A percentile compares a stretch with the other conserved stretches of the same genome.
phyloP scores from a whole-genome alignment of 2,113 vertebrate genomes.

The Diadophis punctatus region DNA sequence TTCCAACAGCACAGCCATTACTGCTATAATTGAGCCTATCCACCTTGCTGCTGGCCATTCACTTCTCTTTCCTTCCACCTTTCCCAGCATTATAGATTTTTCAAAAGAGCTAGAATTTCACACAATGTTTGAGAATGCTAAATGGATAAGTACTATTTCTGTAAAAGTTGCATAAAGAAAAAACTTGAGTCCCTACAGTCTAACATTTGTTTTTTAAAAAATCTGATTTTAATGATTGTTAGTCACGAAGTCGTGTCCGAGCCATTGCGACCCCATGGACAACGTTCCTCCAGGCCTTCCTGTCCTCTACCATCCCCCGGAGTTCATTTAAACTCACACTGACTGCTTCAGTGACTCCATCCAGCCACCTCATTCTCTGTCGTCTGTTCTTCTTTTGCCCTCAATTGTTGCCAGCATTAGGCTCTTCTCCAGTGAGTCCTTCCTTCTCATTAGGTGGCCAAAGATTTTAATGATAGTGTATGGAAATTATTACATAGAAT shows the following conservation, averaged over 20 bases:
- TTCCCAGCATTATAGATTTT: background rate
- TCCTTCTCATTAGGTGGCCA: too few relatives aligned
- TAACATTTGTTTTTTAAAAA: background rate
- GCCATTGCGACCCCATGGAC: too few relatives aligned
- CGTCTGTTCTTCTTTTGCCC: too few relatives aligned
- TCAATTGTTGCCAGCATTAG: too few relatives aligned
- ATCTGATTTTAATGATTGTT: background rate
- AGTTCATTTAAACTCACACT: too few relatives aligned
- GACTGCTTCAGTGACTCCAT: too few relatives aligned
- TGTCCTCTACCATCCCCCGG: too few relatives aligned
- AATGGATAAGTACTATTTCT: background rate
- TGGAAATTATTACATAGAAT: background rate
- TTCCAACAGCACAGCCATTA: background rate
- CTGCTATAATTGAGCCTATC: background rate
- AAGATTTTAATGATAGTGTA: background rate
- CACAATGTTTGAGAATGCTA: background rate
- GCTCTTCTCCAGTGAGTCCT: too few relatives aligned
- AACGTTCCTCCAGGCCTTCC: too few relatives aligned
- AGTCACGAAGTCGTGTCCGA: too few relatives aligned
- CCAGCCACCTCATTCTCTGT: too few relatives aligned
- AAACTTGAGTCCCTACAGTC: background rate
- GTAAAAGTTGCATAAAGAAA: background rate
- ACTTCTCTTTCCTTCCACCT: background rate
- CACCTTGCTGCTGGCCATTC: background rate
- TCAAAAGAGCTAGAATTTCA: background rate